Evolutionary conservation across 2,113 vertebrate genomes (phyloP).

Genomic region (Vulpes ferrilata): DNA sequence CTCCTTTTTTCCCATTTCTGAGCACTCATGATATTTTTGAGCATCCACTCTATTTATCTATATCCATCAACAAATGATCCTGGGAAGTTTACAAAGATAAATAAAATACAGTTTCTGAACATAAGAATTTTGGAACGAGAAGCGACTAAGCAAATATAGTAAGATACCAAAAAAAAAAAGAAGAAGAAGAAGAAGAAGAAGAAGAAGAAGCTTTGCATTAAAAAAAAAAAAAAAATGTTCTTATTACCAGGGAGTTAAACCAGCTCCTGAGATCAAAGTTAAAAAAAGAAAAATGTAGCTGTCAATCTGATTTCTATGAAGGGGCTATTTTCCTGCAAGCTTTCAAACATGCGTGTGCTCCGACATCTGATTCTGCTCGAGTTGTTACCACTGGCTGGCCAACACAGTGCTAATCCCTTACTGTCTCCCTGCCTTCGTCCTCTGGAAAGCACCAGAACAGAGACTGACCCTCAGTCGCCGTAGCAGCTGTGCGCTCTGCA

Average conservation of each 20-base stretch:
- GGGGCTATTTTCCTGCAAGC: not conserved
- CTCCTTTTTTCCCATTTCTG: not conserved
- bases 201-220: not conserved
- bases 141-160: not conserved
- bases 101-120: not conserved
- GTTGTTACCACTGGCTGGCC: fast-evolving
- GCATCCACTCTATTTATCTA: not conserved
- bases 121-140: not conserved
- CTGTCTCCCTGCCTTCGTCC: not conserved
- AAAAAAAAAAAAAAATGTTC: not conserved
- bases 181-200: too few species aligned
- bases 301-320: not conserved
- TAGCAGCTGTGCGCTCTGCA: fast-evolving
- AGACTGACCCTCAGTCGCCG: fast-evolving
- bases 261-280: not conserved
- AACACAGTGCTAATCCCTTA: fast-evolving
- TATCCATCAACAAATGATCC: not conserved
- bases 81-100: not conserved
- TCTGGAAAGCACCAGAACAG: not conserved
- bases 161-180: not conserved
- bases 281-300: not conserved
- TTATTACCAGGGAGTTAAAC: not conserved
- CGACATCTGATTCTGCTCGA: fast-evolving
- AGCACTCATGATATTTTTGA: not conserved
- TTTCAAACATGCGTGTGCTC: fast-evolving